phyloP scores from a whole-genome alignment of 2,113 vertebrate species.

The Syngnathus scovelli region DNA sequence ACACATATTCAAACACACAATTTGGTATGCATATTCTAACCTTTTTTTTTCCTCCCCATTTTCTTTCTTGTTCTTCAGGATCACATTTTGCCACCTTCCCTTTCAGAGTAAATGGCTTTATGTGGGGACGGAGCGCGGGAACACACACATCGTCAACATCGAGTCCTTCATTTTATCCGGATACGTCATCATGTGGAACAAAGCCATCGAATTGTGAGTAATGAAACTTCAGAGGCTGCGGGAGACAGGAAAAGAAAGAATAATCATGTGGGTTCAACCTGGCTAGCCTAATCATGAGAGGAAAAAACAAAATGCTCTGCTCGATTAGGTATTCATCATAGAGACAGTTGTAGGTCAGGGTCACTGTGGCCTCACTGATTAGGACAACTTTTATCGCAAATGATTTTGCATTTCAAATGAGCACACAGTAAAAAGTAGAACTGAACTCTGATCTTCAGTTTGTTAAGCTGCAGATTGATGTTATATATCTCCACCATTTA shows the following conservation, averaged over 20 bases:
- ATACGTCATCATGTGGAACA: conserved; percentile 99
- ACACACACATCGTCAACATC: conserved; percentile 98
- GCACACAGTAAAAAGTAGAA: not conserved
- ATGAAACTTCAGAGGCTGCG: not conserved
- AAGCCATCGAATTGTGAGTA: conserved; percentile 98
- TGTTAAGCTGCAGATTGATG: conserved; percentile 31
- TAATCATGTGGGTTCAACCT: not conserved
- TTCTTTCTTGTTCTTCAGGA: conserved; percentile 70
- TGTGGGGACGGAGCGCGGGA: conserved; percentile 94
- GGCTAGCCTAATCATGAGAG: not conserved
- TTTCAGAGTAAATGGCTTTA: conserved; percentile 99
- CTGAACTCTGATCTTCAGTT: not conserved
- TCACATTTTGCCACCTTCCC: conserved; percentile 96
- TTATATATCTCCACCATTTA: conserved; percentile 9
- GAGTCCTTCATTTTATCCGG: conserved; percentile 97
- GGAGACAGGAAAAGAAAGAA: not conserved
- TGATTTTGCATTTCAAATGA: not conserved
- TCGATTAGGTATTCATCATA: not conserved
- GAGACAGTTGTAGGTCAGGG: not conserved
- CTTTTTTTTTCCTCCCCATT: not conserved
- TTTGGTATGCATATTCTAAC: conserved; percentile 14
- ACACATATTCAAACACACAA: not conserved
- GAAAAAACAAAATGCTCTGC: not conserved
- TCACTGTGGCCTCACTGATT: not conserved
- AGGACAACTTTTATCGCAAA: not conserved